These are phyloP conservation scores for Zaprionus lineosus DNA, from an alignment of 2,888 invertebrate genomes.

Conservation along the genomic window DNA sequence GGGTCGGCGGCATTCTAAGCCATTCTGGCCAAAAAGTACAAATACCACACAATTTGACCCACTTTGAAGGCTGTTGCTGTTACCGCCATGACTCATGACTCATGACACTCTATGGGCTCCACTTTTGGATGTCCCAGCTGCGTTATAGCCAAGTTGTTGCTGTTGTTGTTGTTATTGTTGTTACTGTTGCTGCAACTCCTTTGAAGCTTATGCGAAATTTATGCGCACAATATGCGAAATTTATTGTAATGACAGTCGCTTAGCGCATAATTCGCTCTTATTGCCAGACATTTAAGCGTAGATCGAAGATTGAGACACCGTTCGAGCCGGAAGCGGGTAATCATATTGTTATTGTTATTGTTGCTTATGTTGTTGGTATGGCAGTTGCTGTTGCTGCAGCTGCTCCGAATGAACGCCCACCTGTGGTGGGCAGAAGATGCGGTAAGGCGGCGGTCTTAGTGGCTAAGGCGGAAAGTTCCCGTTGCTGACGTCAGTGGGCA, in stretches of 20 bases:
- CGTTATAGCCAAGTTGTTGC: neutral
- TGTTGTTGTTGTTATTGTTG: slow-evolving; percentile 14
- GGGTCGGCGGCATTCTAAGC: slow-evolving; percentile 44
- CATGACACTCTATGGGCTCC: too few species aligned
- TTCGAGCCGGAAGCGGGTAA: slow-evolving; percentile 71
- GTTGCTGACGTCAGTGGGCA: slow-evolving; percentile 38
- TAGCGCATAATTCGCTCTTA: slow-evolving; percentile 68
- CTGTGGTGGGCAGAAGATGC: slow-evolving; percentile 44
- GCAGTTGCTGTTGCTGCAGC: slow-evolving; percentile 45
- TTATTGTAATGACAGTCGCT: slow-evolving; percentile 75
- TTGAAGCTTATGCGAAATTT: slow-evolving; percentile 74
- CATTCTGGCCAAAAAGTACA: slow-evolving; percentile 22
- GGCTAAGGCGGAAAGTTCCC: slow-evolving; percentile 1
- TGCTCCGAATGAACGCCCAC: slow-evolving; percentile 77
- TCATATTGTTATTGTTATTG: slow-evolving; percentile 55
- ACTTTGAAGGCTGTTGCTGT: slow-evolving; percentile 40
- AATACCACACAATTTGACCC: slow-evolving; percentile 57
- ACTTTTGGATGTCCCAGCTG: slow-evolving; percentile 71
- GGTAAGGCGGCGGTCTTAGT: neutral
- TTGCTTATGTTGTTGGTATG: too few species aligned
- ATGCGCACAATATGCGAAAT: slow-evolving; percentile 77
- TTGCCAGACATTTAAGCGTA: too few species aligned
- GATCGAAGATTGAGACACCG: slow-evolving; percentile 1
- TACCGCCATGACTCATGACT: slow-evolving; percentile 58
- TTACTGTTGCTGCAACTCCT: slow-evolving; percentile 53